These are phyloP conservation scores for Telenomus remus DNA, from an alignment of 1,140 invertebrate genomes.

Conservation along the genomic window DNA sequence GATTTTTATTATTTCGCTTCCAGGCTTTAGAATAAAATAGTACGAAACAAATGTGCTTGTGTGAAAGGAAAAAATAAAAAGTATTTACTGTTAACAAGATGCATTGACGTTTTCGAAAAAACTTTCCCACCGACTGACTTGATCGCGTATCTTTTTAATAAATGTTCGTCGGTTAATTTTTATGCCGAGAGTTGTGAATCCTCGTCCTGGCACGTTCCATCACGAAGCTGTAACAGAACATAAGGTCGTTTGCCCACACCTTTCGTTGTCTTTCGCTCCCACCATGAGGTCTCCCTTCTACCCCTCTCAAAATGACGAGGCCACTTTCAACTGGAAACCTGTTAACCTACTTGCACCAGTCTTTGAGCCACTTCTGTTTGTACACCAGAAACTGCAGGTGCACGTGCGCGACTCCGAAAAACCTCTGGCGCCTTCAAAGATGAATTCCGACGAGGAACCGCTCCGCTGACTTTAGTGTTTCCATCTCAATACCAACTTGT, in stretches of 20 bases:
- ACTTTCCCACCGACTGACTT: too few species aligned
- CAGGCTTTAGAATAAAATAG: too few species aligned
- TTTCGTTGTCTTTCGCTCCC: constrained; percentile 59
- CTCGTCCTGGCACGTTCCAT: too few species aligned
- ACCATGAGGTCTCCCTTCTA: constrained; percentile 52
- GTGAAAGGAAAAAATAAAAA: too few species aligned
- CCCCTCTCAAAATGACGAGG: constrained; percentile 57
- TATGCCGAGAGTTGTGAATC: too few species aligned
- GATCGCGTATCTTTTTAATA: too few species aligned
- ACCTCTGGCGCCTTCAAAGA: constrained; percentile 36
- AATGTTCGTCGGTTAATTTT: too few species aligned
- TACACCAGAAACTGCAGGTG: constrained; percentile 56
- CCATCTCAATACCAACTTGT: constrained; percentile 22
- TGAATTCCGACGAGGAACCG: constrained; percentile 44
- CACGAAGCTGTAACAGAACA: too few species aligned
- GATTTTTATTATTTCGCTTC: too few species aligned
- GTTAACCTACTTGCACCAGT: constrained; percentile 74
- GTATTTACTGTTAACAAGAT: too few species aligned
- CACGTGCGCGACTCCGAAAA: constrained; percentile 44
- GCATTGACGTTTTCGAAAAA: too few species aligned
- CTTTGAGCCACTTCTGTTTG: constrained; percentile 65
- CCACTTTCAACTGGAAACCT: constrained; percentile 71
- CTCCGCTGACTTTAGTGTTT: constrained; percentile 34
- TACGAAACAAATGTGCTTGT: too few species aligned
- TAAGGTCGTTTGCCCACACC: constrained; percentile 60